Base-by-base conservation (phyloP, 2,888 invertebrate genomes). In the Malachius bipustulatus region DNA sequence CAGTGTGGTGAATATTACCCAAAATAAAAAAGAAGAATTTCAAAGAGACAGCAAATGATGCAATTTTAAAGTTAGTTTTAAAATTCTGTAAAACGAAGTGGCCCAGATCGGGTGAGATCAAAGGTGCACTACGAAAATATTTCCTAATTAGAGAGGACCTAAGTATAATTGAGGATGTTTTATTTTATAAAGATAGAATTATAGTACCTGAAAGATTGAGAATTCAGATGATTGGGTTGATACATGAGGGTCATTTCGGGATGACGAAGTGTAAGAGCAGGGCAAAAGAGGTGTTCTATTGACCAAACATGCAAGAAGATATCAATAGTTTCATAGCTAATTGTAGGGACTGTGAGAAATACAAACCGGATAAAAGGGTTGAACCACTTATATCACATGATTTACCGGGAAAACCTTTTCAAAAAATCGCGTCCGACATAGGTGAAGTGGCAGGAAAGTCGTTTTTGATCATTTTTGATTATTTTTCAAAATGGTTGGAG, bases 401-500 rank as follows among this genome's bases (percentile, higher is more conserved):
- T 32, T 15, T 43, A 16, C 39, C 36, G 13, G 26, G 34, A 11
- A 19, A 34, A 6, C 42, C 40, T 13, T 45, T 40, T 38, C 32
- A 43, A 35, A 45, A 46, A 39, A 35, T 44, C 9, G 40, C 38
- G 2, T 32, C 37, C 4, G 42, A 45, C 29, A 34, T 44, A 15
- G 42, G 42, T 14, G 43, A 34, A 26, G 19, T 34, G 16, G 16
- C 34, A 9, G 36, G 26, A 2, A 36, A 14, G 4, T 35, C 40
- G 24, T 47, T 46, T 35, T 38, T 50, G 24, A 28, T 51, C 12
- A 37, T 51, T 8, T 34, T 45, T 9, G 51, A 54, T 37, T 49
- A 46, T 38, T 40, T 44, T 32, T 37, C 40, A 4, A 51, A 48
- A 31, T 52, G 48, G 48, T 13, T 48, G 16, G 46, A 49, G 29